Evolutionary conservation across 2,113 vertebrate genomes (phyloP), one percentile per base, ranked within the genome.

Genomic region (Noctilio leporinus): DNA sequence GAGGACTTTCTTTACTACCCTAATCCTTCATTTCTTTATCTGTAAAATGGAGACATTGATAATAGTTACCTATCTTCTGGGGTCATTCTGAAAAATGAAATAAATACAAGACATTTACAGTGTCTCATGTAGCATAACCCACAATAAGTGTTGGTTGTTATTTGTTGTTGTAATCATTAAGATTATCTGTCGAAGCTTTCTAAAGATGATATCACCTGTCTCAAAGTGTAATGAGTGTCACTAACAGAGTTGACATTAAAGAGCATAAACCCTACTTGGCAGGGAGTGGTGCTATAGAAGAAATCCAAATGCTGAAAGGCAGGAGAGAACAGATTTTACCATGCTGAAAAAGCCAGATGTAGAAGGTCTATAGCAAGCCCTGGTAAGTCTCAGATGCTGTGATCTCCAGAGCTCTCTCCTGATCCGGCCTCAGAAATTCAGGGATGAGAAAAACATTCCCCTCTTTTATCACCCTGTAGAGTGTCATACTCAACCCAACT

Each of bases 61-160:
- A 49, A n/a, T 49, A 62, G 10, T 45, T 55, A 55, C 19, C 62
- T 43, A 12, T 20, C 43, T 59, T 47, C 62, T 3, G 19, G 4
- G 35, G 47, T 92, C 51, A 43, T 72, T 91, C 38, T 26, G 59
- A 86, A 49, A 62, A 86, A 65, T 59, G 53, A 86, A 70, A 95
- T 82, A n/a, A n/a, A n/a, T 76, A 38, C 7, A 28, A 49, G 22
- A 15, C 14, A 22, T 28, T 84, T 15, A 47, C 9, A n/a, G 49
- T 22, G 28, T 64, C 47, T 35, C 35, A 20, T 1, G 30, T 11
- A 47, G 6, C 55, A 40, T 67, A 64, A 35, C 51, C 20, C 17
- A 43, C 24, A 55, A 5, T 35, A 62, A 78, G 2, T 57, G 1
- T 26, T 69, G 7, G 7, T 75, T 75, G n/a, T 55, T 51, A 3